phyloP scores from a whole-genome alignment of 64 coral and sea anemone species.

The Platygyra sinensis region DNA sequence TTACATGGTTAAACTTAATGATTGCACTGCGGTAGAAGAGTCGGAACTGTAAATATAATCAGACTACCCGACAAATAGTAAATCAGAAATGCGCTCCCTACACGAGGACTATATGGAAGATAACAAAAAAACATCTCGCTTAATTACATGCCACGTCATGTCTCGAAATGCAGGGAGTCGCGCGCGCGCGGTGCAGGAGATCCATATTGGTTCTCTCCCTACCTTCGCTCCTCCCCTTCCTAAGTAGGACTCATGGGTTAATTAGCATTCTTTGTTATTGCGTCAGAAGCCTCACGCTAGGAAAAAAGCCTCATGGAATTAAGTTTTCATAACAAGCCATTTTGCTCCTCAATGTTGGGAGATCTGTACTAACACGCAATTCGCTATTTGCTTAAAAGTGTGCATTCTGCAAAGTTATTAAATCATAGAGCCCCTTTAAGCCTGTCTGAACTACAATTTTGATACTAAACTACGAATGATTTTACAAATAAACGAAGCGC shows the following conservation, averaged over 20 bases:
- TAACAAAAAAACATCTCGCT: not conserved
- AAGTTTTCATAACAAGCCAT: not conserved
- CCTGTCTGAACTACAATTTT: no score
- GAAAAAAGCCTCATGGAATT: not conserved
- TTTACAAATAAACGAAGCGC: no score
- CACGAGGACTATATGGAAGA: not conserved
- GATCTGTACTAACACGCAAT: no score
- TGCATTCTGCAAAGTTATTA: no score
- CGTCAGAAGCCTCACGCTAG: not conserved
- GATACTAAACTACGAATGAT: no score
- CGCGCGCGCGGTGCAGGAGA: not conserved
- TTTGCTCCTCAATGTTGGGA: no score
- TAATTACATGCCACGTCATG: not conserved
- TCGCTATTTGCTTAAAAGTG: no score
- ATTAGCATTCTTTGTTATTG: slow-evolving; percentile 1
- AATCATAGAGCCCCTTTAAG: no score
- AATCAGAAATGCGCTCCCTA: not conserved
- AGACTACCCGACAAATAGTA: not conserved
- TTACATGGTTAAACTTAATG: not conserved
- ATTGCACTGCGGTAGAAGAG: not conserved
- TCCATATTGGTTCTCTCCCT: not conserved
- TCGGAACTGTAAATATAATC: not conserved
- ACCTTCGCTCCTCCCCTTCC: slow-evolving; percentile 15
- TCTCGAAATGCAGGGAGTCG: not conserved
- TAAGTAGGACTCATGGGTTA: not conserved